Evolutionary conservation across 1,140 invertebrate species (phyloP), one percentile per base, ranked within the genome.

Genomic region (Drosophila littoralis): DNA sequence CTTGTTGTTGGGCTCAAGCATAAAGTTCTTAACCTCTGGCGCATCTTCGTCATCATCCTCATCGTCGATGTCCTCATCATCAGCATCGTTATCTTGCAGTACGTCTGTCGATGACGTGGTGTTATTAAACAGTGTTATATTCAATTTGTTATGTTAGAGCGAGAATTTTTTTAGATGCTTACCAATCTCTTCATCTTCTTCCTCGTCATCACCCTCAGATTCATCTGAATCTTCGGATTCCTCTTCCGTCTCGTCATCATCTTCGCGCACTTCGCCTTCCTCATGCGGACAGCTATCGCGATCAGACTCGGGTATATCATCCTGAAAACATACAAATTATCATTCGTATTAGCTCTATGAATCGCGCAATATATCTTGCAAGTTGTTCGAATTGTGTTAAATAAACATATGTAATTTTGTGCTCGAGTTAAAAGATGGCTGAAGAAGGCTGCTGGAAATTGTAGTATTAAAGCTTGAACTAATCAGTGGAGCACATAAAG

Each of bases 31-130:
- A 42, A 82, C 78, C 28, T 81, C 80, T 42, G 90, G 83, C 74
- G 90, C 78, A 57, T 90, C 86, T 61, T 92, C 91, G 52, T 90
- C 90, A 43, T 90, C 79, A 65, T 92, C 91, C 68, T 92, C 91
- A 60, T 92, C 90, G 13, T 92, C 91, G 65, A 92, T 91, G 42
- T 91, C 91, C 50, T 91, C 89, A 42, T 92, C 91, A 48, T 91
- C 91, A 6, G 84, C 85, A 65, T 91, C 90, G 48, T 91, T 91
- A 72, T 92, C 91, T 57, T 92, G 84, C 83, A 78, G 77, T 42
- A 77, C 90, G 60, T 89, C 84, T 89, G 28, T 28, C 22, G 22
- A 28, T 28, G 22, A 28, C 22, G n/a, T n/a, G 22, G 22, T 0
- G 22, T 28, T 28, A n/a, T 28, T 28, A 4, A 28, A 28, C 4